Evolutionary conservation across 2,888 invertebrate species (phyloP).

Genomic region (Ormyrus nitidulus): DNA sequence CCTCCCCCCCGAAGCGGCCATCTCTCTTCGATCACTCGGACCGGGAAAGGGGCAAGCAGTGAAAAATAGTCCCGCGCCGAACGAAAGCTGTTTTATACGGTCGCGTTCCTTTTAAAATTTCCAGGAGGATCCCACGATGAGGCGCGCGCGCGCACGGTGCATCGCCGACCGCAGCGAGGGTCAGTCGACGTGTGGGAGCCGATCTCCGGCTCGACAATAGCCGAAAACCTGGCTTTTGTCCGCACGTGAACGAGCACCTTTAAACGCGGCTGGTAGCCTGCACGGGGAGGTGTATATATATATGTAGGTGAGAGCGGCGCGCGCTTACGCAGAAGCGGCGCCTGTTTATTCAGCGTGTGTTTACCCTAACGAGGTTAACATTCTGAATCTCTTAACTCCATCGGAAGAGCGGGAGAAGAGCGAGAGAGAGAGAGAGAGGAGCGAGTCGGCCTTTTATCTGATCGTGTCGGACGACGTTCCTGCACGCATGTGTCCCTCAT

Average conservation of each 20-base stretch:
- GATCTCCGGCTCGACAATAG: constrained; percentile 22
- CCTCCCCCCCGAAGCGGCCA: background rate
- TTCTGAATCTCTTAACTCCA: constrained; percentile 54
- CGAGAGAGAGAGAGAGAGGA: background rate
- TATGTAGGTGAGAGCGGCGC: constrained; percentile 8
- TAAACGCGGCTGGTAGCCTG: constrained; percentile 5
- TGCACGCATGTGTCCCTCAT: constrained; percentile 18
- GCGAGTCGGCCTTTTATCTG: constrained; percentile 35
- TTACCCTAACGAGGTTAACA: constrained; percentile 54
- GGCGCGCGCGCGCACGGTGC: background rate
- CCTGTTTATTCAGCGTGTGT: constrained; percentile 48
- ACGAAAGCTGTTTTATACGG: background rate
- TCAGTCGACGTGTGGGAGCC: constrained; percentile 41
- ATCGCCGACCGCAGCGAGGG: constrained; percentile 25
- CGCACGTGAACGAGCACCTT: constrained; percentile 9
- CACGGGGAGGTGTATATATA: background rate
- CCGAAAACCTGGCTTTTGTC: constrained; percentile 17
- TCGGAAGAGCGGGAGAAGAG: constrained; percentile 19
- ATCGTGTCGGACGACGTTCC: constrained; percentile 41
- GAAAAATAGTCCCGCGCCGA: constrained; percentile 7
- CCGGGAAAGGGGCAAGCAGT: constrained; percentile 1
- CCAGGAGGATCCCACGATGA: constrained; percentile 37
- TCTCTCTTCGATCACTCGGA: too few relatives aligned
- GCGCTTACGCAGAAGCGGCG: constrained; percentile 32
- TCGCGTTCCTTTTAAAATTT: constrained; percentile 6